Evolutionary conservation across 1,140 invertebrate genomes (phyloP).

Genomic region (Drosophila guanche): DNA sequence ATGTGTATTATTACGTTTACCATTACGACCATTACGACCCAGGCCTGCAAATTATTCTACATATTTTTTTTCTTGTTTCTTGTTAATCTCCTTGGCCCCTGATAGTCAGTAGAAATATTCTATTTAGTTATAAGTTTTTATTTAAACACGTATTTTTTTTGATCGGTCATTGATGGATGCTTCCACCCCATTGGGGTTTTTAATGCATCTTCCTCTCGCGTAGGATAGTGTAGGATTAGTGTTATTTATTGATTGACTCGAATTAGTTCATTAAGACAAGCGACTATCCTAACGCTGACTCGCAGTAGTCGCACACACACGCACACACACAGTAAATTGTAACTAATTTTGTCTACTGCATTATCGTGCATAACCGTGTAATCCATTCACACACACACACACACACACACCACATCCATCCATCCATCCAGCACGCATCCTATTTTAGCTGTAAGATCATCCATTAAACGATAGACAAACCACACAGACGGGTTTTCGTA

Average conservation of each 20-base stretch:
- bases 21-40: no score
- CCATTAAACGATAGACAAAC: no score
- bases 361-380: not conserved
- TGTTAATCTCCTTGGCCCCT: conserved; percentile 16
- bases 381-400: conserved; percentile 1
- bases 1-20: no score
- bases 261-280: conserved; percentile 34
- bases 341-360: conserved; percentile 15
- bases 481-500: no score
- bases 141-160: not conserved
- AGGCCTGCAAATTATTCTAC: no score
- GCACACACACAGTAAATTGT: conserved; percentile 8
- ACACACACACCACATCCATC: not conserved
- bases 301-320: conserved; percentile 8
- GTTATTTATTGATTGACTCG: conserved; percentile 52
- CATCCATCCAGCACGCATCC: conserved; percentile 14
- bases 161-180: not conserved
- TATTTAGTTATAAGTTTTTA: conserved; percentile 13
- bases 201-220: not conserved
- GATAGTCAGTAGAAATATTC: conserved; percentile 40
- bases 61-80: not conserved
- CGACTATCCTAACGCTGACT: conserved; percentile 23
- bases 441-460: conserved; percentile 22
- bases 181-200: not conserved
- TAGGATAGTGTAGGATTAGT: conserved; percentile 13